Base-by-base conservation (phyloP, 2,888 invertebrate species). In the Lasioglossum oenotherae region DNA sequence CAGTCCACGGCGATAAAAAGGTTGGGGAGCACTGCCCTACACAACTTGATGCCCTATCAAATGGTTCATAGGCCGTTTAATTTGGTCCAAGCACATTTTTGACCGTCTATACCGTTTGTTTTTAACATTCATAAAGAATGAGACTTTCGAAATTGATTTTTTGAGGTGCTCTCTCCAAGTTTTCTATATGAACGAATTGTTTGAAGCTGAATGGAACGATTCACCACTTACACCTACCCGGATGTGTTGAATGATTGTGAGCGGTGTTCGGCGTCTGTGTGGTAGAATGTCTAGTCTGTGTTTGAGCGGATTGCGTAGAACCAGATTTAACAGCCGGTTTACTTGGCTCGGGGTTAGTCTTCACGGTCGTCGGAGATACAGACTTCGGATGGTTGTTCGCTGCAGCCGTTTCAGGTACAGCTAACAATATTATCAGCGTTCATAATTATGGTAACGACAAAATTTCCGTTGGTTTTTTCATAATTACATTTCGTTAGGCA, bases 271-370 rank as follows among this genome's bases (percentile, higher is more conserved):
- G 89, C 44, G 95, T 95, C 90, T 95, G 95, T 1, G 95, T 95
- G 8, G 94, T 95, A 57, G 94, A 94, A 87, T 95, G 95, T 87
- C 94, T 93, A 14, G 93, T 95, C 86, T 95, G 94, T 6, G 92
- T 93, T 84, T 93, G 93, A 44, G 88, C 86, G 3, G 91, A 91
- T 77, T 93, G 91, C 14, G 89, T 92, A 12, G 89, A 79, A 71
- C 88, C 90, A 74, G 88, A 81, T 85, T 92, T 91, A 12, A 87
- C 85, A 8, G 81, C 77, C 35, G 87, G 82, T 84, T 91, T 91
- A 27, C 31, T 80, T 41, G 87, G 41, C 72, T 92, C 91, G 41
- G 86, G 87, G 73, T 86, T 86, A 46, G 71, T 41, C 60, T 91
- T 90, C 31, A 89, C 49, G 2, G 64, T 74, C 16, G 88, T 44